Conservation (phyloP, 2,113 vertebrate genomes). For the Lepus americanus region DNA sequence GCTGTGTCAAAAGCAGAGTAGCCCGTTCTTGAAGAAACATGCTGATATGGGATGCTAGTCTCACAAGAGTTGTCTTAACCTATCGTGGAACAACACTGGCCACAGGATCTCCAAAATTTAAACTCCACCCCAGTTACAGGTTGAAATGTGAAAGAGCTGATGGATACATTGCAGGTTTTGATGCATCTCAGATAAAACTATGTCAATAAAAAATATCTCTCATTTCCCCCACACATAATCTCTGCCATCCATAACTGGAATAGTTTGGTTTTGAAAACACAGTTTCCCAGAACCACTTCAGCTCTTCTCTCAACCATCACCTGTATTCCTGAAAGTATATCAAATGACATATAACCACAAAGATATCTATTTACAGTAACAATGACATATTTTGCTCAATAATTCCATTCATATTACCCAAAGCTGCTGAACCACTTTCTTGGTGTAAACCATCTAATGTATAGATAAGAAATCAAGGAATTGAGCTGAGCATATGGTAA, state of each 20-base stretch:
- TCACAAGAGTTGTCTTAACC: too few species aligned
- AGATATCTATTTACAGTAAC: background rate
- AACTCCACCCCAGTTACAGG: background rate
- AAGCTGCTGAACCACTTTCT: background rate
- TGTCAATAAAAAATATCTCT: background rate
- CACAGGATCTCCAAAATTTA: background rate
- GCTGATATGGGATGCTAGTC: too few species aligned
- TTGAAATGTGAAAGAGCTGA: background rate
- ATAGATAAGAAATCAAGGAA: background rate
- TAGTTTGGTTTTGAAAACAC: background rate
- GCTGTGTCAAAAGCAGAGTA: too few species aligned
- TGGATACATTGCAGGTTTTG: background rate
- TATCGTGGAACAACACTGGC: too few species aligned
- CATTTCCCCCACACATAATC: background rate
- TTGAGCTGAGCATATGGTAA: background rate
- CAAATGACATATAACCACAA: background rate
- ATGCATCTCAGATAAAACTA: background rate
- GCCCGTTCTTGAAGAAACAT: too few species aligned
- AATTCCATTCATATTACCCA: background rate
- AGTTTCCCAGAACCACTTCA: background rate
- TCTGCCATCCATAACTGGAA: background rate
- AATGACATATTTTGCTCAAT: background rate
- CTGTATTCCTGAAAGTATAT: background rate
- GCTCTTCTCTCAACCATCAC: background rate
- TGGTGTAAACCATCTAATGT: background rate